Evolutionary conservation across 2,113 vertebrate species (phyloP).

Genomic region (Seriola aureovittata): DNA sequence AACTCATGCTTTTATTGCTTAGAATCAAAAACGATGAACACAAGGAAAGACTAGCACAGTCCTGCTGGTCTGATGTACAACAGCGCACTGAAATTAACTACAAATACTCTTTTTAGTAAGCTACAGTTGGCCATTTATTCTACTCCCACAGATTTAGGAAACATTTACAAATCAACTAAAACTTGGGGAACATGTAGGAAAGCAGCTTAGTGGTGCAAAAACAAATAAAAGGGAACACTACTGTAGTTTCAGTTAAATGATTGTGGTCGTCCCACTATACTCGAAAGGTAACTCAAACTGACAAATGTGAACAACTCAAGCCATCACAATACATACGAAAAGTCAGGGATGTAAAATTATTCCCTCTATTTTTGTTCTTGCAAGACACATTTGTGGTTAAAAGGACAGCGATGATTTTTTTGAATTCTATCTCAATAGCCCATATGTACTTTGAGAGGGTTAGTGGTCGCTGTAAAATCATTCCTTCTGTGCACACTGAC

Average conservation of each 20-base stretch:
- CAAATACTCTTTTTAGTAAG: constrained; percentile 45
- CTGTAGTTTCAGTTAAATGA: constrained; percentile 47
- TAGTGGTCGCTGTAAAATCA: not conserved
- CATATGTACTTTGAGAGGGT: not conserved
- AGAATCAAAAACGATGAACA: constrained; percentile 29
- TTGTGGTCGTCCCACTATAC: constrained; percentile 21
- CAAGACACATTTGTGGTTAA: too few species aligned
- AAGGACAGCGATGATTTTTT: too few species aligned
- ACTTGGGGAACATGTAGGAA: constrained; percentile 33
- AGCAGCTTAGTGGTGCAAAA: constrained; percentile 46
- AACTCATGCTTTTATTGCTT: constrained; percentile 50
- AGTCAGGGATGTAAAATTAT: not conserved
- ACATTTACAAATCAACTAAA: constrained; percentile 22
- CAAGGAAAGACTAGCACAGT: constrained; percentile 33
- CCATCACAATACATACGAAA: not conserved
- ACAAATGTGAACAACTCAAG: constrained; percentile 13
- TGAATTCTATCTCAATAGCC: not conserved
- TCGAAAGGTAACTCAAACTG: constrained; percentile 48
- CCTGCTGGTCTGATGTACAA: constrained; percentile 24
- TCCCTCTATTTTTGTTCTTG: not conserved
- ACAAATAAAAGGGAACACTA: constrained; percentile 54
- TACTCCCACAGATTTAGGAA: constrained; percentile 23
- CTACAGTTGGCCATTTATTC: constrained; percentile 38
- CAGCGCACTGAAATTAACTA: constrained; percentile 28
- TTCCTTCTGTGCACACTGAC: not conserved